phyloP scores from a whole-genome alignment of 1,140 invertebrate genomes.

The Drosophila tsacasi region DNA sequence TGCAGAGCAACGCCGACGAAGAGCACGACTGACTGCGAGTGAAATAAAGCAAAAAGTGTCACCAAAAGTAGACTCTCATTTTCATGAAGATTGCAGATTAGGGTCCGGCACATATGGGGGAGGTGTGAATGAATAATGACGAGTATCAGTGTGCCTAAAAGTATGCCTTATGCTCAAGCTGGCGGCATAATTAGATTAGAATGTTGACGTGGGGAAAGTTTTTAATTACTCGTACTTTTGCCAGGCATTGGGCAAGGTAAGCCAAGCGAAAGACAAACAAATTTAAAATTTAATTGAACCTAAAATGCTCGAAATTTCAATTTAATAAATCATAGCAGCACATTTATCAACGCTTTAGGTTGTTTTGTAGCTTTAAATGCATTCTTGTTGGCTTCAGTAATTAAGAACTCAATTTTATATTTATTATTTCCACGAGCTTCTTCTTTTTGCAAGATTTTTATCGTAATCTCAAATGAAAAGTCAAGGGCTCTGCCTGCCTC shows the following conservation, averaged over 20 bases:
- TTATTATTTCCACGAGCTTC: not conserved
- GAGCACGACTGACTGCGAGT: constrained; percentile 26
- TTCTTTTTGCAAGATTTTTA: not conserved
- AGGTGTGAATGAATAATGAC: constrained; percentile 40
- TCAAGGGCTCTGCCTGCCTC: constrained; percentile 15
- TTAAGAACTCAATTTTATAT: not conserved
- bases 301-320: too few species aligned
- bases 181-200: constrained; percentile 20
- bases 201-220: not conserved
- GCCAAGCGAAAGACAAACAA: not conserved
- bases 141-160: constrained; percentile 47
- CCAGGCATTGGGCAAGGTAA: not conserved
- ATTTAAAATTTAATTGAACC: not conserved
- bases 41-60: constrained; percentile 18
- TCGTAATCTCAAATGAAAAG: not conserved
- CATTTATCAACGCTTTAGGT: not conserved
- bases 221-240: not conserved
- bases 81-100: not conserved
- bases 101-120: not conserved
- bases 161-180: constrained; percentile 33
- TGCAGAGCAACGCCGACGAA: constrained; percentile 58
- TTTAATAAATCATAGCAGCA: not conserved
- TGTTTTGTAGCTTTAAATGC: not conserved
- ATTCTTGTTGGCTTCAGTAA: not conserved
- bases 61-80: constrained; percentile 50